These are phyloP conservation scores for Ormia ochracea DNA, from an alignment of 2,888 invertebrate species.

Conservation along the genomic window DNA sequence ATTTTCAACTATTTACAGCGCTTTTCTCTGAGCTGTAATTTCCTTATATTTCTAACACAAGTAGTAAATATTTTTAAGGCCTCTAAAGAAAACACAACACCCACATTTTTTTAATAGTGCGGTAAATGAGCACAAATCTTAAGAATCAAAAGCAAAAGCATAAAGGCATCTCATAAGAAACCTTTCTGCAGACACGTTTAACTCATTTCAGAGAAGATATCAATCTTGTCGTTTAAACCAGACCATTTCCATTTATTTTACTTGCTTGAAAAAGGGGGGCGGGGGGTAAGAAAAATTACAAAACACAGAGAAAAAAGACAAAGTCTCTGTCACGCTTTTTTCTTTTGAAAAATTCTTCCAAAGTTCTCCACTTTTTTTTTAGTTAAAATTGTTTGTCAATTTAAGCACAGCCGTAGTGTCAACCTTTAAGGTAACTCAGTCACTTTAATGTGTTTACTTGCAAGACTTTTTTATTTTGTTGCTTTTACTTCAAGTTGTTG, in stretches of 20 bases:
- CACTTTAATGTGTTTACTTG: conserved; percentile 17
- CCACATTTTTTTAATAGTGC: conserved; percentile 39
- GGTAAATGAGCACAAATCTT: neutral
- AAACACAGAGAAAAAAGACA: neutral
- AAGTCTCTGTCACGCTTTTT: conserved; percentile 56
- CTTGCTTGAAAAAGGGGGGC: neutral
- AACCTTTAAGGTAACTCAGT: conserved; percentile 33
- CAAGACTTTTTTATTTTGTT: neutral
- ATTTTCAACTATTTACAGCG: neutral
- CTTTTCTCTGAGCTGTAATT: neutral
- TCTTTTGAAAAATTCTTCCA: conserved; percentile 42
- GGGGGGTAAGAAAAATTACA: too few relatives aligned
- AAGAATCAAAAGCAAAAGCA: neutral
- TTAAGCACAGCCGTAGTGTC: conserved; percentile 50
- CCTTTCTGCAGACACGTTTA: conserved; percentile 60
- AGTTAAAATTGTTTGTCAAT: conserved; percentile 53
- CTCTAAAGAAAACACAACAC: conserved; percentile 34
- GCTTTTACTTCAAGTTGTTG: conserved; percentile 4
- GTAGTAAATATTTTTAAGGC: conserved; percentile 12
- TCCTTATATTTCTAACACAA: conserved; percentile 12
- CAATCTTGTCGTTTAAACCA: conserved; percentile 47
- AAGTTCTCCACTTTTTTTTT: neutral
- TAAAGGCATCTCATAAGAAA: conserved; percentile 22
- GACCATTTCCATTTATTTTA: conserved; percentile 10
- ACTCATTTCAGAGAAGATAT: conserved; percentile 59